A percentile compares a stretch with the other conserved stretches of the same genome.
phyloP scores from a whole-genome alignment of 2,888 invertebrate species.

The Nomada flava region DNA sequence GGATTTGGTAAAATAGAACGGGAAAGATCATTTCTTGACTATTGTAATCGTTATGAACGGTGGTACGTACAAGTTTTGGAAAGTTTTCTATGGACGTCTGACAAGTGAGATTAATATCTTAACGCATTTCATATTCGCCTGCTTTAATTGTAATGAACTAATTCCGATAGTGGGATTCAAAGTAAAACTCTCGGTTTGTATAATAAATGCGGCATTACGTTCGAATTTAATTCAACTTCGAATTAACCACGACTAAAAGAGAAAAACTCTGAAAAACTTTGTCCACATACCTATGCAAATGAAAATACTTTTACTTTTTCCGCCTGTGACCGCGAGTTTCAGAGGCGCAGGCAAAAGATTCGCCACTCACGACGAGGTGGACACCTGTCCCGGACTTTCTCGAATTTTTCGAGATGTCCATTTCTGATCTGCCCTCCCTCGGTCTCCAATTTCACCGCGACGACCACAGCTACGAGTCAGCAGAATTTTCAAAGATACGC shows the following conservation, averaged over 20 bases:
- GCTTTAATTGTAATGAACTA: not conserved
- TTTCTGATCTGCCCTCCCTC: not conserved
- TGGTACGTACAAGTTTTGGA: no score
- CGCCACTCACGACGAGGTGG: not conserved
- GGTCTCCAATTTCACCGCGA: slow-evolving; percentile 2
- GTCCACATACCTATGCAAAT: not conserved
- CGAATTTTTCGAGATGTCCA: not conserved
- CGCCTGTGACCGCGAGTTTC: not conserved
- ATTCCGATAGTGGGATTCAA: not conserved
- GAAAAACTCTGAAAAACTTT: not conserved
- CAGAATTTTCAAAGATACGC: slow-evolving; percentile 14
- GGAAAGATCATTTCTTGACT: no score
- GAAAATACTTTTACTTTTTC: slow-evolving; percentile 1
- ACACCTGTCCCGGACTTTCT: not conserved
- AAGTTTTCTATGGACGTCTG: not conserved
- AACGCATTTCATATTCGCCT: not conserved
- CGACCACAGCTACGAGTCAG: not conserved
- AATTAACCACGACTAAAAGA: not conserved
- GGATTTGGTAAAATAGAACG: no score
- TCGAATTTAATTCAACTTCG: not conserved
- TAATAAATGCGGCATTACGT: not conserved
- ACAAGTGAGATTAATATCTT: not conserved
- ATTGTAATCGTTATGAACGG: no score
- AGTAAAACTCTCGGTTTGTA: not conserved
- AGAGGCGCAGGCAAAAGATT: not conserved